phyloP scores from a whole-genome alignment of 2,797 vertebrate species.

The Trichosurus vulpecula region DNA sequence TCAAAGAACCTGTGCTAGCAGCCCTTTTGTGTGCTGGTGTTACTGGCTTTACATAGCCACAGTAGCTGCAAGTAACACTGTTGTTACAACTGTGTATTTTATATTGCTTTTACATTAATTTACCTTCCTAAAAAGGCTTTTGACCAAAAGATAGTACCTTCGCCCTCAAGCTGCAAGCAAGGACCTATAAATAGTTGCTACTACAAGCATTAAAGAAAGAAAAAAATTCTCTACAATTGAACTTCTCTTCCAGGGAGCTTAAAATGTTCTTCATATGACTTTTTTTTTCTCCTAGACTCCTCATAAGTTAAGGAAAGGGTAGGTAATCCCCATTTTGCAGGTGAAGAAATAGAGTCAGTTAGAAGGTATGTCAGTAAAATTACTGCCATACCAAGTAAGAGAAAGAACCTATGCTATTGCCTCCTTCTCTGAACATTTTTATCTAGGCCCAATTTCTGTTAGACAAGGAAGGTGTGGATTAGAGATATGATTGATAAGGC shows the following conservation, averaged over 20 bases:
- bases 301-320: background rate
- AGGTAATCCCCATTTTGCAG: background rate
- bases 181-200: background rate
- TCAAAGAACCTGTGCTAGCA: no score
- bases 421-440: background rate
- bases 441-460: background rate
- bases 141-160: background rate
- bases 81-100: background rate
- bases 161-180: background rate
- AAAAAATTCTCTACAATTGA: background rate
- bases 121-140: constrained; percentile 25
- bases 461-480: background rate
- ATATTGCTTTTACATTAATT: background rate
- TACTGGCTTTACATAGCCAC: no score
- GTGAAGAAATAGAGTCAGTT: background rate
- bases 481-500: constrained; percentile 24
- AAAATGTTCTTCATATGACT: background rate
- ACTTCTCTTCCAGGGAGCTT: background rate
- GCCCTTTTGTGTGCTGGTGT: no score
- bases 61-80: no score
- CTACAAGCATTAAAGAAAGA: background rate
- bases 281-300: background rate
- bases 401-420: background rate
- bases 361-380: background rate
- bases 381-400: background rate